Evolutionary conservation across 1,140 invertebrate genomes (phyloP).

Genomic region (Drosophila kurseongensis): DNA sequence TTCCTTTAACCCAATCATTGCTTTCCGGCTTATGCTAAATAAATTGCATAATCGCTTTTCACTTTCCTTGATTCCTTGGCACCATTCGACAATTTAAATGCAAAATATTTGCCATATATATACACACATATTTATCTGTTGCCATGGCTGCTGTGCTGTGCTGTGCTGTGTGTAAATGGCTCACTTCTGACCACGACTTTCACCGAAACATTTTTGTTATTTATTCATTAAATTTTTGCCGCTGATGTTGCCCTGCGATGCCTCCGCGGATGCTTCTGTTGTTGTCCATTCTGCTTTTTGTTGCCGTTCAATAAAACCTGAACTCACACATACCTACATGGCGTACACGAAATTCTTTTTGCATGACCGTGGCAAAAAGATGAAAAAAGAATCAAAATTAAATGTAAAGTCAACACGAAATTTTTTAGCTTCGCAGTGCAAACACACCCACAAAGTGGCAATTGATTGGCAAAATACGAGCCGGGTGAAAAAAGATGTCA

Average conservation of each 20-base stretch:
- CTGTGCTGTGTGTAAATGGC: slow-evolving; percentile 48
- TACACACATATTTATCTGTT: slow-evolving; percentile 36
- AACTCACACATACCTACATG: slow-evolving; percentile 58
- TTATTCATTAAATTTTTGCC: slow-evolving; percentile 81
- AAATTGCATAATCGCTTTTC: slow-evolving; percentile 58
- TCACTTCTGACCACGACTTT: slow-evolving; percentile 79
- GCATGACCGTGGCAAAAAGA: slow-evolving; percentile 54
- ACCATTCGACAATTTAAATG: slow-evolving; percentile 42
- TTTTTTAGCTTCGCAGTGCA: slow-evolving; percentile 35
- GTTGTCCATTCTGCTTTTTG: slow-evolving; percentile 48
- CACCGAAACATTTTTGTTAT: slow-evolving; percentile 79
- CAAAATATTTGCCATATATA: slow-evolving; percentile 43
- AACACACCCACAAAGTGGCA: slow-evolving; percentile 74
- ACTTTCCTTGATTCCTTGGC: slow-evolving; percentile 57
- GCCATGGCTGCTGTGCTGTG: slow-evolving; percentile 54
- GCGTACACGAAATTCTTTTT: slow-evolving; percentile 67
- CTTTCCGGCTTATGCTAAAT: slow-evolving; percentile 17
- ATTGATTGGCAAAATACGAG: slow-evolving; percentile 73
- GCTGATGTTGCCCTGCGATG: slow-evolving; percentile 46
- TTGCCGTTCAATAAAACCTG: slow-evolving; percentile 43
- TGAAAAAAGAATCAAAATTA: slow-evolving; percentile 44
- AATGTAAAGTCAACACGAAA: slow-evolving; percentile 72
- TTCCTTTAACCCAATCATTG: neutral
- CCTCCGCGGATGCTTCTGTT: slow-evolving; percentile 42
- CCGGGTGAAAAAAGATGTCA: slow-evolving; percentile 59